Evolutionary conservation across 2,113 vertebrate species (phyloP).

Genomic region (Trematomus loennbergii): DNA sequence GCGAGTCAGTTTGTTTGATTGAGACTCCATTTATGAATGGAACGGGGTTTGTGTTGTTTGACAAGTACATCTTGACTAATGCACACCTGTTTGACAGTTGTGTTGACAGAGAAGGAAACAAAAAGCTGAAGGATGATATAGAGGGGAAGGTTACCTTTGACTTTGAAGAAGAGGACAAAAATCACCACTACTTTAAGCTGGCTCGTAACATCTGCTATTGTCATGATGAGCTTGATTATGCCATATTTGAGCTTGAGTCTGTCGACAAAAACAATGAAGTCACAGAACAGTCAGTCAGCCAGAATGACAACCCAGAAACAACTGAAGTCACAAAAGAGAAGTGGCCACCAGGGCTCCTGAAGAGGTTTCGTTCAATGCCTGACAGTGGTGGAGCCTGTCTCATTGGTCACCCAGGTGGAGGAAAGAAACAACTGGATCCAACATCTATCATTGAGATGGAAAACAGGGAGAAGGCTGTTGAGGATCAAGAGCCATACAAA

Average conservation of each 20-base stretch:
- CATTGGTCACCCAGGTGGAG: conserved; percentile 26
- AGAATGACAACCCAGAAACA: neutral
- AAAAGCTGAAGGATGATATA: fast-evolving
- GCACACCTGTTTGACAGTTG: neutral
- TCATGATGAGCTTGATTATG: neutral
- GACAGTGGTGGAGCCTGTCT: no score
- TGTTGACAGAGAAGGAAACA: neutral
- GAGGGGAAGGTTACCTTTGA: neutral
- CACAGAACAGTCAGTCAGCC: no score
- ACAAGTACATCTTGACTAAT: conserved; percentile 43
- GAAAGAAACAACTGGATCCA: conserved; percentile 22
- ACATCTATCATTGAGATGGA: conserved; percentile 42
- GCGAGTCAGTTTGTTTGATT: conserved; percentile 27
- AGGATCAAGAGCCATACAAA: neutral
- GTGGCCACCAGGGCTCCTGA: conserved; percentile 48
- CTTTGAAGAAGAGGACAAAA: neutral
- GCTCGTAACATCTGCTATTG: fast-evolving
- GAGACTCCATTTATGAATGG: fast-evolving
- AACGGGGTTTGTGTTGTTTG: conserved; percentile 51
- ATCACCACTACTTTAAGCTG: neutral
- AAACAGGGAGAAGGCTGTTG: neutral
- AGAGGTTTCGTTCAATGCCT: conserved; percentile 4
- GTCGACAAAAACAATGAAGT: no score
- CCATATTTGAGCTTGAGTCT: conserved; percentile 28
- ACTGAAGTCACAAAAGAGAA: neutral